Base-by-base conservation (phyloP, 2,113 vertebrate genomes). In the Maccullochella peelii region DNA sequence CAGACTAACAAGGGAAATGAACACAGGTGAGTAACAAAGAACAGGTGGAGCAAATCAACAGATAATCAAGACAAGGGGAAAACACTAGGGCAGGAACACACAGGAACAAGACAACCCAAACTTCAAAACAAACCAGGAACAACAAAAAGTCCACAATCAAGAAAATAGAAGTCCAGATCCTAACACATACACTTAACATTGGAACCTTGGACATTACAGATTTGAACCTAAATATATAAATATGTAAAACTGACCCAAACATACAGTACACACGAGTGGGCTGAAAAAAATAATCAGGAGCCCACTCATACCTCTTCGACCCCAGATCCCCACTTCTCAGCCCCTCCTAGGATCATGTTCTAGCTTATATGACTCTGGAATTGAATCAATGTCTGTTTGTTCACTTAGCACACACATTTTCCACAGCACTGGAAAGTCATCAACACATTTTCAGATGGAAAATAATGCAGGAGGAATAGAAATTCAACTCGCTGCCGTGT, bases 331-430 rank as follows among this genome's bases (percentile, higher is more conserved):
- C 65, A 58, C 27, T 38, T 42, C 40, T 36, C 44, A 54, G 58
- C 61, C 59, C 69, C 77, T 86, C 83, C 25, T 30, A 77, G 70
- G 72, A 84, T 80, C 61, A n/a, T 73, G 81, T 80, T 77, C 14
- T 21, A 71, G 36, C 40, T 44, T 88, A 88, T 61, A 65, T 66
- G 62, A 69, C 62, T 73, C 40, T 78, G 69, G 85, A 78, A 73
- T 63, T 70, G 33, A 73, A 74, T 69, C 47, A 69, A 55, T 47
- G 80, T 82, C 85, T 83, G 85, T 82, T 86, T 74, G 58, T 78
- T 74, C 85, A 83, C 69, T 86, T 83, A 79, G 67, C 61, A 57
- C 77, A 80, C 77, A 80, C 61, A 80, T 80, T 87, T 83, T 87
- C 85, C 76, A 59, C 62, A 61, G 57, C 16, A 25, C 66, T 68